Evolutionary conservation across 2,113 vertebrate species (phyloP).

Genomic region (Macquaria ambigua): DNA sequence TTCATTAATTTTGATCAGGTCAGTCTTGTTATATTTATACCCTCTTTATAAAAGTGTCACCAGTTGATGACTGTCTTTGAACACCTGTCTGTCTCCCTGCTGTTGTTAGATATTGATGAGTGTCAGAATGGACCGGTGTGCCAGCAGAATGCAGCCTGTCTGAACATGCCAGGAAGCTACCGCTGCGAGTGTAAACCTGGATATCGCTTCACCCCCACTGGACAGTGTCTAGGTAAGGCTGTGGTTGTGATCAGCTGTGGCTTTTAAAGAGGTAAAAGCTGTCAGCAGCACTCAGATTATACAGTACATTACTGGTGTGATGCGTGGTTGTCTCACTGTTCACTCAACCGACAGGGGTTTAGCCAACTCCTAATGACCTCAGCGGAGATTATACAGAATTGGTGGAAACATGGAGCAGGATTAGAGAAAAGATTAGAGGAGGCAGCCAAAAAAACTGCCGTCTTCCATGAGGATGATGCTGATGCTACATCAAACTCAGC

Average conservation of each 20-base stretch:
- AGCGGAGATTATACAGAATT: constrained; percentile 28
- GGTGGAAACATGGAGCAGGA: constrained; percentile 34
- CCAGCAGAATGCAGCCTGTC: constrained; percentile 93
- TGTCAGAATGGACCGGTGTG: constrained; percentile 97
- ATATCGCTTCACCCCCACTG: constrained; percentile 92
- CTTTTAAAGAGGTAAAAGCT: background rate
- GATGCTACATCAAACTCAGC: constrained; percentile 30
- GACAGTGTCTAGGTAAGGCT: constrained; percentile 91
- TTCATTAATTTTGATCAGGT: background rate
- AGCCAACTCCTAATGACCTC: background rate
- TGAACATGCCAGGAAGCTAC: constrained; percentile 94
- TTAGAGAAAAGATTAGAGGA: constrained; percentile 33
- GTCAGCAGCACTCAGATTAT: constrained; percentile 9
- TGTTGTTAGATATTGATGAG: constrained; percentile 92
- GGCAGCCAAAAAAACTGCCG: constrained; percentile 8
- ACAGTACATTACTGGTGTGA: background rate
- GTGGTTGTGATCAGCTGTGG: background rate
- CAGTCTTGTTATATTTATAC: background rate
- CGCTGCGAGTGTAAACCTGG: constrained; percentile 95
- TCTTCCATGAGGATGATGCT: constrained; percentile 7
- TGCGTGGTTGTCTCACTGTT: background rate
- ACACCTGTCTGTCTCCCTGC: background rate
- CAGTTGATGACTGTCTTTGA: background rate
- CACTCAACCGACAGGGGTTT: background rate
- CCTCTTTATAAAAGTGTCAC: background rate